phyloP scores from a whole-genome alignment of 2,797 vertebrate genomes.

The Dicrostonyx torquatus region DNA sequence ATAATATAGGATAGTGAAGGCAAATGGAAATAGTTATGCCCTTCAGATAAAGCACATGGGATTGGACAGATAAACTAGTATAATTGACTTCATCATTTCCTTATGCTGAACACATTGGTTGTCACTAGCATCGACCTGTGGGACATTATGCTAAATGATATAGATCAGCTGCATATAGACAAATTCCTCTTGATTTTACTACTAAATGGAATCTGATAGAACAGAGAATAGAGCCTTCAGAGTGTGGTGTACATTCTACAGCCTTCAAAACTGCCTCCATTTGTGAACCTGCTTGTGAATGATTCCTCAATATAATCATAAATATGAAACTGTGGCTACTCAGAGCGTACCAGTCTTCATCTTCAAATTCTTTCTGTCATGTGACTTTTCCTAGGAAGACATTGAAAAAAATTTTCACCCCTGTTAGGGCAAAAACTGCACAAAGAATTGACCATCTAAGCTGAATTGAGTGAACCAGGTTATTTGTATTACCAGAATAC shows the following conservation, averaged over 20 bases:
- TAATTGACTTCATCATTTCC: not conserved
- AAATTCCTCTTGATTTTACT: not conserved
- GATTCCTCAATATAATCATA: fast-evolving
- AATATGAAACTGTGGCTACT: no score
- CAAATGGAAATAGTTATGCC: not conserved
- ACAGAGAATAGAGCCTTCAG: no score
- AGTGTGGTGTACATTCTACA: no score
- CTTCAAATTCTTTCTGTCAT: no score
- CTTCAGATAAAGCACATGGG: not conserved
- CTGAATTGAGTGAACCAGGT: fast-evolving
- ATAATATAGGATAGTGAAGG: not conserved
- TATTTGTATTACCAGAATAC: no score
- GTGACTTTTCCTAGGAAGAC: no score
- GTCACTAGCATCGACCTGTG: not conserved
- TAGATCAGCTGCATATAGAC: not conserved
- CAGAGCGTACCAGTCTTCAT: fast-evolving
- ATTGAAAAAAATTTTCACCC: no score
- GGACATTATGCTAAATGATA: not conserved
- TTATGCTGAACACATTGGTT: not conserved
- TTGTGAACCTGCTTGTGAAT: no score
- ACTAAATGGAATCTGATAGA: not conserved
- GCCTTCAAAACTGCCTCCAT: no score
- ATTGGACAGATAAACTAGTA: not conserved
- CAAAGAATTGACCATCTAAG: no score
- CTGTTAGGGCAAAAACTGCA: no score